Base-by-base conservation (phyloP, 2,113 vertebrate species). In the Cephalopholis sonnerati region DNA sequence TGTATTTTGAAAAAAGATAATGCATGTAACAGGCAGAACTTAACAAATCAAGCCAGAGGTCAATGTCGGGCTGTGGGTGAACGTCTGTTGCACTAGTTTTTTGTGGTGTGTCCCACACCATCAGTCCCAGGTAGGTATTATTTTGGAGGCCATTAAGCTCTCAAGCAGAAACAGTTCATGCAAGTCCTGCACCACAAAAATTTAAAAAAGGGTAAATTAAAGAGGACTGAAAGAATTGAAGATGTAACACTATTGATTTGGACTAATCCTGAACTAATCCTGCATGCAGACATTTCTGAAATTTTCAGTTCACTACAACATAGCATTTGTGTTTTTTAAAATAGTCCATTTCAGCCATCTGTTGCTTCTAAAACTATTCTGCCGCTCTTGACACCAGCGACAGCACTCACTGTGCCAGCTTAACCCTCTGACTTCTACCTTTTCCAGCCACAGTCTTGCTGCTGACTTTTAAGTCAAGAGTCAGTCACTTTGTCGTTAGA, bases 381-480 rank as follows among this genome's bases (percentile, higher is more conserved):
- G 59, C 54, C 67, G 63, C 78, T 82, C 67, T 88, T 77, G 85
- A 89, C 65, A 79, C 59, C 39, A 71, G 36, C 25, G 9, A 46
- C 80, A 79, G 71, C 79, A 72, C 54, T 78, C 77, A 78, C 41
- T 44, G 9, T 74, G 87, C 63, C 61, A 79, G 82, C 86, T 93
- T 89, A 89, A 91, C 88, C 87, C 73, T 83, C 65, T 87, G 84
- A 89, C 90, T 86, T 85, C 57, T 62, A 58, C 76, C 72, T 87
- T 87, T 93, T 88, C 76, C 83, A 71, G 57, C 85, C 87, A 81
- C 82, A 65, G 81, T 83, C 86, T 87, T 75, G 71, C 81, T 87
- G 72, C 77, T 81, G 86, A 79, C 87, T 93, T 92, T 88, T 91
- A 91, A 94, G 88, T 73, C 69, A 22, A 87, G 86, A 91, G 90